Evolutionary conservation across 2,797 vertebrate genomes (phyloP).

Genomic region (Acanthiza pusilla): DNA sequence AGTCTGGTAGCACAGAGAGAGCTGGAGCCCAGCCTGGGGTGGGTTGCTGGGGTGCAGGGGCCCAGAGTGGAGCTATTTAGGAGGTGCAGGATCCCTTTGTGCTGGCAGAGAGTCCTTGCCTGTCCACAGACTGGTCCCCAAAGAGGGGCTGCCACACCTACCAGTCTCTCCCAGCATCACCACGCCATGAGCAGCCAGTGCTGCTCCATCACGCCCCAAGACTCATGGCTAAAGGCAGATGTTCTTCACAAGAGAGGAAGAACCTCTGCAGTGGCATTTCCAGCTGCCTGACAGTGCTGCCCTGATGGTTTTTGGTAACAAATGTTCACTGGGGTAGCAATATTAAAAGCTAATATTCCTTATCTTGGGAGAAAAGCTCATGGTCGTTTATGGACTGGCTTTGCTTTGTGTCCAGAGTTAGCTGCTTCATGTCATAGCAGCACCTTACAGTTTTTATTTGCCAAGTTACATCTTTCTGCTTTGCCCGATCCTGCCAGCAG

Average conservation of each 20-base stretch:
- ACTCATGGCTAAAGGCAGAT: neutral
- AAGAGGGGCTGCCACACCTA: accelerated
- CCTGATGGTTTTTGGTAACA: neutral
- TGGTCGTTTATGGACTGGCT: neutral
- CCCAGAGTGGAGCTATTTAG: accelerated
- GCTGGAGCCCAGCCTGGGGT: neutral
- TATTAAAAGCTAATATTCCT: neutral
- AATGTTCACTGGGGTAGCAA: neutral
- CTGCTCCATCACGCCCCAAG: neutral
- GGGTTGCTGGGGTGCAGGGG: neutral
- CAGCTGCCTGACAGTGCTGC: neutral
- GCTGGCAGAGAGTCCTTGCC: neutral
- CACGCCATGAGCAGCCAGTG: accelerated
- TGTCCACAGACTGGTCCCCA: neutral
- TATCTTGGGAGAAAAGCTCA: neutral
- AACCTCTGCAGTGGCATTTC: neutral
- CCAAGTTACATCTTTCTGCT: neutral
- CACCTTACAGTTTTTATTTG: neutral
- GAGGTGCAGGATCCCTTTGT: neutral
- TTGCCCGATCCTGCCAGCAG: neutral
- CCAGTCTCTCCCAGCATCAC: neutral
- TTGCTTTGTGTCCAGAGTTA: neutral
- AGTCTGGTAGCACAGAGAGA: neutral
- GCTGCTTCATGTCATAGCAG: neutral
- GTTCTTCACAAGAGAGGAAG: neutral